These are phyloP conservation scores for Bilobella aurantiaca DNA, from an alignment of 1,140 invertebrate genomes.

Conservation along the genomic window DNA sequence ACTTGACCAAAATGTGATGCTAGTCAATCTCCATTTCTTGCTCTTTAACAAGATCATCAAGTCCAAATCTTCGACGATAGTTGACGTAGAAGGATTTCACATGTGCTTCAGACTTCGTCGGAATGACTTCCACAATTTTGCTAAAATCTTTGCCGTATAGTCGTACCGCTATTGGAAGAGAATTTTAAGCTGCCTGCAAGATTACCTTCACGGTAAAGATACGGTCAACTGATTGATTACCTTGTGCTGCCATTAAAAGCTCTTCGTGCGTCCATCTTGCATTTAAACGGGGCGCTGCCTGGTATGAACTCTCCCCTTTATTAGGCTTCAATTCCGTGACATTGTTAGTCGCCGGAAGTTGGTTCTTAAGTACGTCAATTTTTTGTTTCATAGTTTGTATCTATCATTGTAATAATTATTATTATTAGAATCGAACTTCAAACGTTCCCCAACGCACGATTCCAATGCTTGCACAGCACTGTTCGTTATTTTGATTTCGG, in stretches of 20 bases:
- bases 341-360: constrained; percentile 50
- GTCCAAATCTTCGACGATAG: constrained; percentile 76
- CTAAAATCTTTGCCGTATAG: constrained; percentile 94
- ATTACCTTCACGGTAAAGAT: too few species aligned
- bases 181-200: neutral
- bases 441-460: too few species aligned
- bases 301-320: constrained; percentile 22
- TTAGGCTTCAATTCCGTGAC: constrained; percentile 60
- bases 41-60: constrained; percentile 58
- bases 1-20: too few species aligned
- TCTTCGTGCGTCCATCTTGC: constrained; percentile 89
- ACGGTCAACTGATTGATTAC: constrained; percentile 40
- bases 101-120: constrained; percentile 88
- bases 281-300: constrained; percentile 60
- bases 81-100: constrained; percentile 81
- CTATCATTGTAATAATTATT: too few species aligned
- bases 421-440: too few species aligned
- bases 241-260: constrained; percentile 77
- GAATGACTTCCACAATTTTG: constrained; percentile 86
- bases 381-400: constrained; percentile 91
- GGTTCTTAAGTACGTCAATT: constrained; percentile 69
- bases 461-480: too few species aligned
- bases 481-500: too few species aligned
- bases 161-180: constrained; percentile 50
- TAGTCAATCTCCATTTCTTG: constrained; percentile 19